These are phyloP conservation scores for Microcebus jonahi DNA, from an alignment of 2,113 vertebrate genomes.

Conservation along the genomic window DNA sequence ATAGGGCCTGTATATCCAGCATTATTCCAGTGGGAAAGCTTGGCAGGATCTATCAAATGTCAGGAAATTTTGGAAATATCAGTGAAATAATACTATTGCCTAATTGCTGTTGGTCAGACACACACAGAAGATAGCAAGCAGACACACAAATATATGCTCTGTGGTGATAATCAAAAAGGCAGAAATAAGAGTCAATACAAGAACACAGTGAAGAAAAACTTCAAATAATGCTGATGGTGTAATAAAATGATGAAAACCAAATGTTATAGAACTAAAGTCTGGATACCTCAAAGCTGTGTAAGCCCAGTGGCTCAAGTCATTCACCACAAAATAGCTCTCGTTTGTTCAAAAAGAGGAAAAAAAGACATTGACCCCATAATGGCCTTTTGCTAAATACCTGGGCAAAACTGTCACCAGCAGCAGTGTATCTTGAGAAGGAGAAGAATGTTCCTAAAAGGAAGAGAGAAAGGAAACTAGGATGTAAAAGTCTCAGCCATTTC, in stretches of 20 bases:
- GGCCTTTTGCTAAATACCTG: neutral
- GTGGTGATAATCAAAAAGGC: neutral
- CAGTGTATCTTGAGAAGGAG: neutral
- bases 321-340: neutral
- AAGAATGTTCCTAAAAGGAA: neutral
- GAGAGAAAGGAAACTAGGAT: neutral
- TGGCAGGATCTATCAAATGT: neutral
- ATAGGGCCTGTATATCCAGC: neutral
- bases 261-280: neutral
- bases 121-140: neutral
- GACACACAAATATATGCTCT: neutral
- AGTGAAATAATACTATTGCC: neutral
- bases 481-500: neutral
- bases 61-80: neutral
- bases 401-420: neutral
- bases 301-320: neutral
- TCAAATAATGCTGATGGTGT: neutral
- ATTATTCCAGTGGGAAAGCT: neutral
- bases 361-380: neutral
- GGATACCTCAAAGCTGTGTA: neutral
- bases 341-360: neutral
- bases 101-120: neutral
- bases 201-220: neutral
- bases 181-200: neutral
- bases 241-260: neutral